Percentiles rank a stretch among this genome's conserved stretches.
These are phyloP conservation scores for Agrochola circellaris DNA, from an alignment of 2,888 invertebrate species.

Conservation along the genomic window DNA sequence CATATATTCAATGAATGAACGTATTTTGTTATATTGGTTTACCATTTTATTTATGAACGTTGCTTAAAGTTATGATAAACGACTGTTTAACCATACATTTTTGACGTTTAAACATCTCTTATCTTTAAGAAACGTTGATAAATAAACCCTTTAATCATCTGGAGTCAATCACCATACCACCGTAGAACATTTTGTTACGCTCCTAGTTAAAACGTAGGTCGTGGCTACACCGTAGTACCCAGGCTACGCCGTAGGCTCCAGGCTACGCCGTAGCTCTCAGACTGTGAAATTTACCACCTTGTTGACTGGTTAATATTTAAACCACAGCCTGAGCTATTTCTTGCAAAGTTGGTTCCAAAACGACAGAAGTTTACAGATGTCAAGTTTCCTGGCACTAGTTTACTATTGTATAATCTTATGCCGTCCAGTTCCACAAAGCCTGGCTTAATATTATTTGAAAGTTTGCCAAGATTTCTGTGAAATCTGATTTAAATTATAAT, in stretches of 20 bases:
- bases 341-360: neutral
- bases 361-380: neutral
- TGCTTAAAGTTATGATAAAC: too few relatives aligned
- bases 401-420: slow-evolving; percentile 1
- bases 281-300: too few relatives aligned
- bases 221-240: slow-evolving; percentile 3
- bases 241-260: neutral
- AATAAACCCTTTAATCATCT: neutral
- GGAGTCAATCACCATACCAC: neutral
- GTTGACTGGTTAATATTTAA: neutral
- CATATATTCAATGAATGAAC: too few relatives aligned
- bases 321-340: neutral
- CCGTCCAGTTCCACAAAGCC: slow-evolving; percentile 15
- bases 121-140: too few relatives aligned
- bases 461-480: slow-evolving; percentile 29
- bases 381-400: slow-evolving; percentile 5
- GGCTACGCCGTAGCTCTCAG: neutral
- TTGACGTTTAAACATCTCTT: too few relatives aligned
- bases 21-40: too few relatives aligned
- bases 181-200: too few relatives aligned
- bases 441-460: slow-evolving; percentile 42
- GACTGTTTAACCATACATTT: too few relatives aligned
- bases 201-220: neutral
- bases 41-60: too few relatives aligned
- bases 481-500: slow-evolving; percentile 15